Base-by-base conservation (phyloP, 2,113 vertebrate species). In the Channa argus region DNA sequence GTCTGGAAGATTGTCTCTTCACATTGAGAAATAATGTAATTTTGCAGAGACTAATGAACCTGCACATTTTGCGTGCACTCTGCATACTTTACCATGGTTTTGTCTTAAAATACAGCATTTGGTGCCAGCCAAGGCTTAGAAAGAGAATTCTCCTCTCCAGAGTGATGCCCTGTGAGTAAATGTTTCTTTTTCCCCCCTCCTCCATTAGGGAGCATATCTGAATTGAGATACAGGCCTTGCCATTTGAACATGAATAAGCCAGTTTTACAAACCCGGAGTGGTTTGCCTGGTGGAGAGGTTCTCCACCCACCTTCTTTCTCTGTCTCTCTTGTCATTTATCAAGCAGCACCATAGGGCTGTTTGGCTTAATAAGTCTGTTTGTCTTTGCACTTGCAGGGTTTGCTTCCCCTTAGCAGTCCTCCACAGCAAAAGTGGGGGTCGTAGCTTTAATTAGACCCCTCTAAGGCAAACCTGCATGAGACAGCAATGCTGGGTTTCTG, bases 321-420 rank as follows among this genome's bases (percentile, higher is more conserved):
- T 7, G 6, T 80, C 54, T 73, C 37, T 70, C 63, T 74, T 79
- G 78, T 86, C 80, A 80, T 86, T 86, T 79, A 88, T 90, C 84
- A 84, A 73, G 79, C 75, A 8, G 52, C 82, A 83, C 86, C 79
- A 84, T 53, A 67, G 83, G 89, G 83, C 72, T 88, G 77, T 87
- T 91, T 90, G 85, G 63, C 71, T 85, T 91, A 88, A 88, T 89
- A 89, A 91, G 65, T 81, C 50, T 91, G 86, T 91, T 89, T 90
- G 83, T 83, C 74, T 87, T 83, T 81, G 85, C 79, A 51, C 82
- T 80, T 14, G 9, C 74, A 8, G 63, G 79, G 74, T 79, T 77
- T 41, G 69, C 56, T 69, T 60, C 75, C 74, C 63, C 71, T 59
- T 74, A 83, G 77, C 78, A 60, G 62, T 61, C 51, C 66, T 82